Conservation (phyloP, 2,797 vertebrate genomes). For the Chelidonichthys spinosus region DNA sequence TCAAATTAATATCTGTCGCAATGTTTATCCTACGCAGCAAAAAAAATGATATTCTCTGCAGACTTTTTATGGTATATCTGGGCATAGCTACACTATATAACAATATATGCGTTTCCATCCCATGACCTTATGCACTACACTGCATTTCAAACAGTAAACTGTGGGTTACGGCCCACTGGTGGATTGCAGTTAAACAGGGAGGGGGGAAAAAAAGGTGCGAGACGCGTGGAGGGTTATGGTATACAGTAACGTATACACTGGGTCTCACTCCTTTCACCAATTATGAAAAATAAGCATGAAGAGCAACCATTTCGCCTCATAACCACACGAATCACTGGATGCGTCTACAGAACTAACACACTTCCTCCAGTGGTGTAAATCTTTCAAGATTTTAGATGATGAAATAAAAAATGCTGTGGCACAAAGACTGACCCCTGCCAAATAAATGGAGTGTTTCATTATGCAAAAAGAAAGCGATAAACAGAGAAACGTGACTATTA, state of each 20-base stretch:
- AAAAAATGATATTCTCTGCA: slow-evolving; percentile 1
- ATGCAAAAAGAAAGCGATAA: slow-evolving; percentile 18
- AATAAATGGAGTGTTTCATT: slow-evolving; percentile 39
- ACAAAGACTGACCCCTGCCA: slow-evolving; percentile 36
- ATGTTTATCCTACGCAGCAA: neutral
- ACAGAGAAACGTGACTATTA: slow-evolving; percentile 8
- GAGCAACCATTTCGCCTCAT: slow-evolving; percentile 10
- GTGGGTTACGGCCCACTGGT: slow-evolving; percentile 14
- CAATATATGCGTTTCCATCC: neutral
- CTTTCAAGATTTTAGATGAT: slow-evolving; percentile 31
- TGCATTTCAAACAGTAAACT: slow-evolving; percentile 25
- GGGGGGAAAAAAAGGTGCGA: slow-evolving; percentile 13
- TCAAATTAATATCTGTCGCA: slow-evolving; percentile 14
- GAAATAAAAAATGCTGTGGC: slow-evolving; percentile 26
- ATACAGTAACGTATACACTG: neutral
- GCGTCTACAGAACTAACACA: slow-evolving; percentile 1
- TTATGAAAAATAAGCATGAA: neutral
- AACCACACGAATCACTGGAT: neutral
- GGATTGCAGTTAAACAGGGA: slow-evolving; percentile 20
- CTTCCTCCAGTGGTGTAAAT: slow-evolving; percentile 19
- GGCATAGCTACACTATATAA: neutral
- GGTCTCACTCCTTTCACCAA: neutral
- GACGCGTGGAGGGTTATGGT: neutral
- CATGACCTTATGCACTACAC: slow-evolving; percentile 12
- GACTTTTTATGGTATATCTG: slow-evolving; percentile 1